Evolutionary conservation across 2,113 vertebrate genomes (phyloP).

Genomic region (Camelus dromedarius): DNA sequence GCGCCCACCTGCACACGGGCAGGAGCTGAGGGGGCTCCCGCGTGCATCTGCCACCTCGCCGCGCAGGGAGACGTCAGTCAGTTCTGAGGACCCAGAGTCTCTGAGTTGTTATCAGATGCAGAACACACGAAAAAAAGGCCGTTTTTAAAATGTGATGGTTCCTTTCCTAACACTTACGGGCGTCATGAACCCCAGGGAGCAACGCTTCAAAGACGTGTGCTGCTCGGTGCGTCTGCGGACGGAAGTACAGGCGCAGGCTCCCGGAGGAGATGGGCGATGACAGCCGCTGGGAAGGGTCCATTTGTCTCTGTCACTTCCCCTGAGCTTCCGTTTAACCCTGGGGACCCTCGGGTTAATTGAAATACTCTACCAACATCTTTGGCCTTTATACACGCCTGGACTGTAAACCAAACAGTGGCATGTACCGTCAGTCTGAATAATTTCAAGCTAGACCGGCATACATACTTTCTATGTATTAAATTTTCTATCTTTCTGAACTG

Average conservation of each 20-base stretch:
- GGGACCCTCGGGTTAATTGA: slow-evolving; percentile 47
- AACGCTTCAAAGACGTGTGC: background rate
- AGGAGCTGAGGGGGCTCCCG: too few species aligned
- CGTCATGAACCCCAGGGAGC: background rate
- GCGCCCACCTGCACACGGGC: too few species aligned
- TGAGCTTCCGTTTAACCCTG: background rate
- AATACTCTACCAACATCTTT: background rate
- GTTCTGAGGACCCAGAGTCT: background rate
- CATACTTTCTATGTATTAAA: background rate
- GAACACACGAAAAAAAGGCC: background rate
- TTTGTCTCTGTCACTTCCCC: slow-evolving; percentile 58
- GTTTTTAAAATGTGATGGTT: background rate
- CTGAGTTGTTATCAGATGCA: background rate
- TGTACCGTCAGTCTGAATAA: background rate
- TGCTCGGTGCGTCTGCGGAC: background rate
- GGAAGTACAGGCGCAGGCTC: background rate
- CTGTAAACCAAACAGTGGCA: background rate
- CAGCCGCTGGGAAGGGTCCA: background rate
- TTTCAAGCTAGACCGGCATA: background rate
- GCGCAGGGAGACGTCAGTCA: background rate
- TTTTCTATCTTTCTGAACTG: background rate
- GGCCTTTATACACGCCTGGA: background rate
- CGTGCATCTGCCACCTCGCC: too few species aligned
- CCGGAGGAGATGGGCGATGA: background rate
- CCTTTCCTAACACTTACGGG: background rate